These are phyloP conservation scores for Gastrophysa polygoni DNA, from an alignment of 2,888 invertebrate species.

Conservation along the genomic window DNA sequence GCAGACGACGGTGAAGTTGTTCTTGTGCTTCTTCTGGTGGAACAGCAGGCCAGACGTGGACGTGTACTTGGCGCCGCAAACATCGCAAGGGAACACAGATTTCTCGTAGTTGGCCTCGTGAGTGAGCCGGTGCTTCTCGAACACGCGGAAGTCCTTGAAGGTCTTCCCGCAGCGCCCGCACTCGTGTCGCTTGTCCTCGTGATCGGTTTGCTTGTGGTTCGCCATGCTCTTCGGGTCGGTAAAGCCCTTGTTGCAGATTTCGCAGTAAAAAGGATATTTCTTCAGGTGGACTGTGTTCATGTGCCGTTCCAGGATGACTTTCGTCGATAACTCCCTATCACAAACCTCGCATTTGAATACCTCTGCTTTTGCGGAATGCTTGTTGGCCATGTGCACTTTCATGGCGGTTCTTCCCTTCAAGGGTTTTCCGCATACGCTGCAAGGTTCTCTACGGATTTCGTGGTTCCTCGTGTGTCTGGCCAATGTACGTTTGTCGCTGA, in stretches of 20 bases:
- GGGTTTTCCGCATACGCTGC: conserved; percentile 6
- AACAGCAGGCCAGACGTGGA: not conserved
- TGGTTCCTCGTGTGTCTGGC: conserved; percentile 40
- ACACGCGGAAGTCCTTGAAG: conserved; percentile 32
- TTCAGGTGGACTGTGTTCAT: conserved; percentile 30
- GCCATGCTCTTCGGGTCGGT: conserved; percentile 2
- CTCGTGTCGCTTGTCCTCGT: conserved; percentile 9
- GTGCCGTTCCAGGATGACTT: not conserved
- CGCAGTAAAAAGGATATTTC: conserved; percentile 51
- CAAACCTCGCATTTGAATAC: not conserved
- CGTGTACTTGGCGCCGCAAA: conserved; percentile 17
- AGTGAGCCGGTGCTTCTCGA: conserved; percentile 30
- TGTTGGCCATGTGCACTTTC: conserved; percentile 14
- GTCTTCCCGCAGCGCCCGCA: conserved; percentile 30
- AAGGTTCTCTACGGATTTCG: not conserved
- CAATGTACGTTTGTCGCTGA: conserved; percentile 21
- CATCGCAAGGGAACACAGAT: conserved; percentile 18
- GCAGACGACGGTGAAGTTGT: conserved; percentile 32
- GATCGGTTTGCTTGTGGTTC: conserved; percentile 13
- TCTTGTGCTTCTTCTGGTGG: conserved; percentile 19
- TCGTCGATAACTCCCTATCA: not conserved
- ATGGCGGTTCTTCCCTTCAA: not conserved
- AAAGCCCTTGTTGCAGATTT: conserved; percentile 46
- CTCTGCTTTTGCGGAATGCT: not conserved
- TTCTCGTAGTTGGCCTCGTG: conserved; percentile 34